These are phyloP conservation scores for Heterodera schachtii DNA, from an alignment of 1,140 invertebrate species.

Conservation along the genomic window DNA sequence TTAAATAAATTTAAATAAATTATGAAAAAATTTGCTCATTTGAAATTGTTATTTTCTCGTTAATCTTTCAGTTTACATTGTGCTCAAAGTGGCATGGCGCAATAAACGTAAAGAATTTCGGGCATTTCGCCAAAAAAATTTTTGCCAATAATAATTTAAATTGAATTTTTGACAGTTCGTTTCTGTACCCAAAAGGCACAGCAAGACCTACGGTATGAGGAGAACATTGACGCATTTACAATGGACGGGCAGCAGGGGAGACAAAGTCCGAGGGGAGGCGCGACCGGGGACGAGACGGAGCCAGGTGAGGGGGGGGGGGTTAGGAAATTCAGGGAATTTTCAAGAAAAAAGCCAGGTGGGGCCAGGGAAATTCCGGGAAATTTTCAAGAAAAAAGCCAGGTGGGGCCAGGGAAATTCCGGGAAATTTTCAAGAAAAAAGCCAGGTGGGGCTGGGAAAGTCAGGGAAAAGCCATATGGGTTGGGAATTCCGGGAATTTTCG, in stretches of 20 bases:
- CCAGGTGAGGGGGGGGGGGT: constrained; percentile 3
- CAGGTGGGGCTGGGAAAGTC: background rate
- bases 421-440: constrained; percentile 10
- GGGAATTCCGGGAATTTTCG: background rate
- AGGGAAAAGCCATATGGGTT: too few species aligned
- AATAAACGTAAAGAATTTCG: constrained; percentile 47
- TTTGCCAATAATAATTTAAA: constrained; percentile 16
- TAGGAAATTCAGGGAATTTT: constrained; percentile 14
- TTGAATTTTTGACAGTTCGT: constrained; percentile 53
- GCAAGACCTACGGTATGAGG: constrained; percentile 60
- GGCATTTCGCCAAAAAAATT: background rate
- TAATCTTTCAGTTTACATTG: constrained; percentile 56
- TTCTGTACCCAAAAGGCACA: constrained; percentile 65
- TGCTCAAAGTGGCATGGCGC: constrained; percentile 63
- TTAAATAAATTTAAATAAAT: too few species aligned
- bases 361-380: background rate
- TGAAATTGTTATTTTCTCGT: constrained; percentile 69
- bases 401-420: constrained; percentile 16
- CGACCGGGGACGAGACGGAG: constrained; percentile 15
- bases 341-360: constrained; percentile 20
- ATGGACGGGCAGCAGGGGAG: constrained; percentile 64
- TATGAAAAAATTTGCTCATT: too few species aligned
- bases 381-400: constrained; percentile 7
- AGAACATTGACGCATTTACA: constrained; percentile 65
- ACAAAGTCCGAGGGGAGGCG: constrained; percentile 39